Conservation (phyloP, 2,888 invertebrate genomes). For the Junonia oenone region DNA sequence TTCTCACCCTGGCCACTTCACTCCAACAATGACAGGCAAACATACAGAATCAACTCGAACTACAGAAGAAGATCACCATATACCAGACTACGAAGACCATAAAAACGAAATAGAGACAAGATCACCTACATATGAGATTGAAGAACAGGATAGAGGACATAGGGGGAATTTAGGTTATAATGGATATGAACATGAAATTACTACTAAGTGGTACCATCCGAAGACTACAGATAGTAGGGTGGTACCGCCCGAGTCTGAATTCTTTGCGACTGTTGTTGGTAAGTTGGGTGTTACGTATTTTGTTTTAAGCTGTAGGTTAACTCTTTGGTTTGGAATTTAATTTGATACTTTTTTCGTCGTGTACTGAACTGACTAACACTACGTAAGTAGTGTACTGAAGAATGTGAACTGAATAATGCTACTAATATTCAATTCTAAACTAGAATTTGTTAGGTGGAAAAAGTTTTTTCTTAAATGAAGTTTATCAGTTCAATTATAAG, state of each 20-base stretch:
- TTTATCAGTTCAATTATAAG: no score
- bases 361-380: no score
- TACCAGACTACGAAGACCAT: conserved; percentile 60
- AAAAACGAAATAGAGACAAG: conserved; percentile 57
- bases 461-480: no score
- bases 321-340: no score
- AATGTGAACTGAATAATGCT: no score
- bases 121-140: conserved; percentile 57
- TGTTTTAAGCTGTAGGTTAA: no score
- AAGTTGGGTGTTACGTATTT: no score
- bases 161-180: conserved; percentile 61
- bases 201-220: conserved; percentile 71
- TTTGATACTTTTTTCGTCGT: no score
- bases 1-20: conserved; percentile 55
- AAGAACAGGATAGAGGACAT: conserved; percentile 42
- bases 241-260: conserved; percentile 69
- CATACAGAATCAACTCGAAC: conserved; percentile 59
- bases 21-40: conserved; percentile 50
- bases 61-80: conserved; percentile 70
- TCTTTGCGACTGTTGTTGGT: conserved; percentile 73
- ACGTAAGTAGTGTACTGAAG: no score
- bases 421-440: no score
- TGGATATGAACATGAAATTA: conserved; percentile 63
- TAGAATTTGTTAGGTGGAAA: no score
- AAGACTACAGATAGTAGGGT: conserved; percentile 70